Conservation (phyloP, 2,797 vertebrate species). For the Rhabdophis nuchalis region DNA sequence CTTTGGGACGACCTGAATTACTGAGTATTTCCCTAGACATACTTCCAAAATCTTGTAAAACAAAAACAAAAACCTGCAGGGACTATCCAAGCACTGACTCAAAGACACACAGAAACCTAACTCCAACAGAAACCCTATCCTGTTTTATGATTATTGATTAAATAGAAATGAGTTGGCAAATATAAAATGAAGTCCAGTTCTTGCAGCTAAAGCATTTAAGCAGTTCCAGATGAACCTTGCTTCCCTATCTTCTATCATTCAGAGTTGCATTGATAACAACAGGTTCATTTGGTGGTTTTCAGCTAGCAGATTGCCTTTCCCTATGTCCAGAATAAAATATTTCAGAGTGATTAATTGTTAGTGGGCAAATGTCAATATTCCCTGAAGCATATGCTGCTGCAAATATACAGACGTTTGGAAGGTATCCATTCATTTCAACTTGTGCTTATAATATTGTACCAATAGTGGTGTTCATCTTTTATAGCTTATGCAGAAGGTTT, state of each 20-base stretch:
- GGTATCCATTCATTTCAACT: not conserved
- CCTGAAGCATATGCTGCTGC: slow-evolving; percentile 22
- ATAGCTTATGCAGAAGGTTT: slow-evolving; percentile 23
- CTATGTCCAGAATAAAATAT: slow-evolving; percentile 23
- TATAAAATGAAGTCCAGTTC: not conserved
- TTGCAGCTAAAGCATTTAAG: slow-evolving; percentile 44
- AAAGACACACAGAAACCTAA: not conserved
- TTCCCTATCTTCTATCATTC: not conserved
- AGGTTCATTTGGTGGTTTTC: slow-evolving; percentile 31
- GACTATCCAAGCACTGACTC: not conserved
- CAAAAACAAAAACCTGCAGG: not conserved
- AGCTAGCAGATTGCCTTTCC: slow-evolving; percentile 2
- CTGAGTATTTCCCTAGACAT: not conserved
- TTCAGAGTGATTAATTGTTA: slow-evolving; percentile 45
- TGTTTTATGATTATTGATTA: slow-evolving; percentile 48
- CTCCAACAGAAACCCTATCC: slow-evolving; percentile 39
- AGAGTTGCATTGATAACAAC: slow-evolving; percentile 30
- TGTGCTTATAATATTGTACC: slow-evolving; percentile 31
- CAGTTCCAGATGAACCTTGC: not conserved
- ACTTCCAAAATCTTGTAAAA: not conserved
- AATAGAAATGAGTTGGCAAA: slow-evolving; percentile 31
- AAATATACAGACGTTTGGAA: slow-evolving; percentile 12
- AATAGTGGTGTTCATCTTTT: slow-evolving; percentile 7
- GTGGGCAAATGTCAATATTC: slow-evolving; percentile 34
- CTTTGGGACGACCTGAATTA: not conserved